Base-by-base conservation (phyloP, 1,140 invertebrate species). In the Oscheius sp. region DNA sequence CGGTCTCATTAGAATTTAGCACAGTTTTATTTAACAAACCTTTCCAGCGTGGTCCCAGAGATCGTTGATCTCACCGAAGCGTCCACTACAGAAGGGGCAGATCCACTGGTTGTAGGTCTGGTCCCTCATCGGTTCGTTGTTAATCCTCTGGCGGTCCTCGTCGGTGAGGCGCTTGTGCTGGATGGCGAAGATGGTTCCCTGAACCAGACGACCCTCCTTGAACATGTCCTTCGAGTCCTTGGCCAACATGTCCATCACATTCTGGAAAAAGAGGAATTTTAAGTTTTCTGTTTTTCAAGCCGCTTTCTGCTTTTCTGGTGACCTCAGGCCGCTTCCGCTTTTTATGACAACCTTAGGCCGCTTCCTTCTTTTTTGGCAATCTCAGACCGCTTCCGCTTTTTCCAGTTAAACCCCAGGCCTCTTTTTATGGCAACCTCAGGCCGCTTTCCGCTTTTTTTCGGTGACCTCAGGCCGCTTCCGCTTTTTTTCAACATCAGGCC, bases 191-290 rank as follows among this genome's bases (percentile, higher is more conserved):
- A 80, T 18, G 46, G 35, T 69, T 62, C 52, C 78, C 85, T 89
- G 89, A 1, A 89, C 85, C 0, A 94, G 87, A 87, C 93, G 93
- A 55, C 95, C 95, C 63, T 94, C 90, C 82, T 92, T 95, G 80
- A 98, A 95, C 0, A 93, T 94, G 80, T 97, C 92, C 0, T 93
- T 93, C 0, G 91, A 93, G 87, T 98, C 95, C 85, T 97, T 97
- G 0, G 94, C 97, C 0, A 99, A 85, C 86, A 97, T 91, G 83
- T 97, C 92, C 82, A 98, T 98, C 28, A 94, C 82, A 82, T 95
- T 92, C 79, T 55, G 23, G 23, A 55, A 13, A 55, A 55, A 23
- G 4, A n/a, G n/a, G n/a, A n/a, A n/a, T n/a, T n/a, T n/a, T n/a
- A n/a, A n/a, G n/a, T n/a, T n/a, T n/a, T n/a, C n/a, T n/a, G n/a